phyloP scores from a whole-genome alignment of 2,888 invertebrate species.

The Pristionchus entomophagus region DNA sequence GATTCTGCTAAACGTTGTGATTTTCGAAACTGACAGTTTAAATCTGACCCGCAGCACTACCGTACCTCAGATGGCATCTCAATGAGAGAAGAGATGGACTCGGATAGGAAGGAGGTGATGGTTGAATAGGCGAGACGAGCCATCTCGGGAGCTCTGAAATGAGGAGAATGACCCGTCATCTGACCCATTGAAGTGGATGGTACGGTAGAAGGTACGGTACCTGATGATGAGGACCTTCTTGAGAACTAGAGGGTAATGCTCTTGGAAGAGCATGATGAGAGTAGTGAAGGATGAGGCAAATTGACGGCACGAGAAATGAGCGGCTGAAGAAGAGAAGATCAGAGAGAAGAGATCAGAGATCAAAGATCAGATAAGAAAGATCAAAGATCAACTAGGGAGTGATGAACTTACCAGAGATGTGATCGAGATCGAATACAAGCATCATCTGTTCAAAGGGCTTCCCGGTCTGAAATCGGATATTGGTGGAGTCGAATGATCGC shows the following conservation, averaged over 20 bases:
- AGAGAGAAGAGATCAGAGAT: not conserved
- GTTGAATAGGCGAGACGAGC: constrained; percentile 74
- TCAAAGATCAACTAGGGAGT: not conserved
- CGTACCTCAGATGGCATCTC: constrained; percentile 73
- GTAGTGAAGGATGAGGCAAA: constrained; percentile 76
- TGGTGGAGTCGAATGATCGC: no score
- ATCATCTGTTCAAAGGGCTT: constrained; percentile 75
- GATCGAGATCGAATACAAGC: constrained; percentile 74
- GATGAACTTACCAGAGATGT: constrained; percentile 68
- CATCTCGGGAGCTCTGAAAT: constrained; percentile 73
- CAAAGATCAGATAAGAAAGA: not conserved
- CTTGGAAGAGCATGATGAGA: constrained; percentile 74
- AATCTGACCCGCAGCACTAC: not conserved
- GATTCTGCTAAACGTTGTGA: not conserved
- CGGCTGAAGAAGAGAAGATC: constrained; percentile 55
- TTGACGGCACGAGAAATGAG: constrained; percentile 74
- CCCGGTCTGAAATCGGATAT: constrained; percentile 62
- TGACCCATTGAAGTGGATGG: not conserved
- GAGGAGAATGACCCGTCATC: not conserved
- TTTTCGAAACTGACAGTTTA: not conserved
- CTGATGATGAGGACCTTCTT: constrained; percentile 74
- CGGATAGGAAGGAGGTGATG: constrained; percentile 73
- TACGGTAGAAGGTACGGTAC: constrained; percentile 45
- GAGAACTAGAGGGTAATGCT: constrained; percentile 74
- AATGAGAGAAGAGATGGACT: constrained; percentile 70